phyloP scores from a whole-genome alignment of 2,113 vertebrate species.

The Felis chaus region DNA sequence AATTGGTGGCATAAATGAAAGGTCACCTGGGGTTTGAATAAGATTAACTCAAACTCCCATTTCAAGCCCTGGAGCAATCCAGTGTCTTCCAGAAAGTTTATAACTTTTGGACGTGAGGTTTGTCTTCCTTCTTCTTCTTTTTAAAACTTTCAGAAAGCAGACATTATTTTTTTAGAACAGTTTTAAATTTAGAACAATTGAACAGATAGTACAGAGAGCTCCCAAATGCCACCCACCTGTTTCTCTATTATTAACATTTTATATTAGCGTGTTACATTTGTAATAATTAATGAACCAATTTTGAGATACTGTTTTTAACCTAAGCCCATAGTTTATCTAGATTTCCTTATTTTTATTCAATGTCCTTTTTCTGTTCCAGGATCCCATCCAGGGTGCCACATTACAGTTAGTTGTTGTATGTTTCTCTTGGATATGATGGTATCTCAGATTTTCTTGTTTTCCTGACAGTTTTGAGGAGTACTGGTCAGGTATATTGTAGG shows the following conservation, averaged over 20 bases:
- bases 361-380: neutral
- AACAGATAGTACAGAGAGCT: neutral
- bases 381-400: neutral
- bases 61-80: neutral
- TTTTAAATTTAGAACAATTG: slow-evolving; percentile 10
- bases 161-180: neutral
- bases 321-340: neutral
- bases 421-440: neutral
- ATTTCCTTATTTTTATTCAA: neutral
- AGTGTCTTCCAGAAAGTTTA: neutral
- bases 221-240: neutral
- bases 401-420: neutral
- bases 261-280: neutral
- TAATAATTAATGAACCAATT: neutral
- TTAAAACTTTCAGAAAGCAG: neutral
- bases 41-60: neutral
- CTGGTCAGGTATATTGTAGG: neutral
- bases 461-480: neutral
- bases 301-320: neutral
- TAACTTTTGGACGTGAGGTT: neutral
- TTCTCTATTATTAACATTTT: neutral
- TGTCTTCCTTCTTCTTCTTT: neutral
- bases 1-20: neutral
- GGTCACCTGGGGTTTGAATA: neutral
- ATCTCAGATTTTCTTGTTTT: neutral